phyloP scores from a whole-genome alignment of 2,888 invertebrate species.

The Leucophora obtusa region DNA sequence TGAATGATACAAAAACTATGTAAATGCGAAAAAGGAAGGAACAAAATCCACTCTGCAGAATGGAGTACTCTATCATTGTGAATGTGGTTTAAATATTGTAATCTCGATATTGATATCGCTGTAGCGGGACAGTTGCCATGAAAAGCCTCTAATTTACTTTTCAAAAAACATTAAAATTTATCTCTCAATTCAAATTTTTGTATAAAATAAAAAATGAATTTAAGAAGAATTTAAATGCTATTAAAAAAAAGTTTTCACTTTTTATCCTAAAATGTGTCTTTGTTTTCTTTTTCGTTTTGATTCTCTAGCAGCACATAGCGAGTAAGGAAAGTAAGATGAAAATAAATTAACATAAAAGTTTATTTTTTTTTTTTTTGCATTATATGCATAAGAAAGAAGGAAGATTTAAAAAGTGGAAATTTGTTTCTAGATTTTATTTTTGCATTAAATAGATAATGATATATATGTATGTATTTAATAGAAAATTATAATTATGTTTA shows the following conservation, averaged over 20 bases:
- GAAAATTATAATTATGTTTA: too few relatives aligned
- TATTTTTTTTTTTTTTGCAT: not conserved
- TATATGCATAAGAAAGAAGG: not conserved
- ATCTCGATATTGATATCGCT: too few relatives aligned
- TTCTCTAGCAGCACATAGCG: not conserved
- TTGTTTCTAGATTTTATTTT: slow-evolving; percentile 9
- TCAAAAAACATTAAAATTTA: not conserved
- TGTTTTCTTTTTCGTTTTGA: not conserved
- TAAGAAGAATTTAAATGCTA: slow-evolving; percentile 10
- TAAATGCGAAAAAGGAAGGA: too few relatives aligned
- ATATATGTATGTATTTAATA: not conserved
- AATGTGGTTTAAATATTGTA: too few relatives aligned
- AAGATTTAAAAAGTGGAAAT: not conserved
- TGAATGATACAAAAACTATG: too few relatives aligned
- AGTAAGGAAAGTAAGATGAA: slow-evolving; percentile 11
- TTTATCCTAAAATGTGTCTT: not conserved
- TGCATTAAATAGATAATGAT: slow-evolving; percentile 22
- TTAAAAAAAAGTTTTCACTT: not conserved
- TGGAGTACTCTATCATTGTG: too few relatives aligned
- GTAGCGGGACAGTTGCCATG: too few relatives aligned
- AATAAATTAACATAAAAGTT: slow-evolving; percentile 20
- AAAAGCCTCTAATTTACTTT: too few relatives aligned
- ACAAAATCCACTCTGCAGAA: too few relatives aligned
- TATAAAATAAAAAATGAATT: not conserved
- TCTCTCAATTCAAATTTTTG: not conserved